Percentiles rank a stretch among this genome's conserved stretches.
These are phyloP conservation scores for Pinctada fucata DNA, from an alignment of 2,888 invertebrate species.

Conservation along the genomic window DNA sequence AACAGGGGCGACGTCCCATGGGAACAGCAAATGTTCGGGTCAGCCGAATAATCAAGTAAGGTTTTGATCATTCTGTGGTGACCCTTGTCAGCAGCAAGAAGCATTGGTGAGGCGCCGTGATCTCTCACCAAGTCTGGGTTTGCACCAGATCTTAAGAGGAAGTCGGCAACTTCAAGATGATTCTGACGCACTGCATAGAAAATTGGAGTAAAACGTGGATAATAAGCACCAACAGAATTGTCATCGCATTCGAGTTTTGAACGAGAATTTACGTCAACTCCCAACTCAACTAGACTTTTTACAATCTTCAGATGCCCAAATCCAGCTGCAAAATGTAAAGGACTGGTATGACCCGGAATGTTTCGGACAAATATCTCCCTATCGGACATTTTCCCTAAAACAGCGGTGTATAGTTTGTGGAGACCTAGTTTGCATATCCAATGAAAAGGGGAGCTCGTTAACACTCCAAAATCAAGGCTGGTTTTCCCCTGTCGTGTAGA, in stretches of 20 bases:
- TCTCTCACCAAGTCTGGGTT: slow-evolving; percentile 27
- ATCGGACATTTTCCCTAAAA: neutral
- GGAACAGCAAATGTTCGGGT: slow-evolving; percentile 27
- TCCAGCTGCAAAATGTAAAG: slow-evolving; percentile 23
- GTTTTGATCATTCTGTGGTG: slow-evolving; percentile 13
- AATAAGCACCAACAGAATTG: slow-evolving; percentile 14
- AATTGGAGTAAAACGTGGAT: slow-evolving; percentile 18
- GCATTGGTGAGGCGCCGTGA: slow-evolving; percentile 28
- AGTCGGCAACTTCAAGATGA: slow-evolving; percentile 16
- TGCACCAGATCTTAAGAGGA: slow-evolving; percentile 14
- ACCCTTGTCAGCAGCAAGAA: slow-evolving; percentile 24
- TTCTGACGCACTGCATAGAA: slow-evolving; percentile 27
- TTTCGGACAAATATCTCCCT: neutral
- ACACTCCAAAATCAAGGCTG: slow-evolving; percentile 6
- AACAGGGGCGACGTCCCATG: slow-evolving; percentile 33
- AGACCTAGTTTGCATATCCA: slow-evolving; percentile 18
- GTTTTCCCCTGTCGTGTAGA: slow-evolving; percentile 3
- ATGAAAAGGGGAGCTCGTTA: slow-evolving; percentile 11
- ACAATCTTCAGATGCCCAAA: slow-evolving; percentile 19
- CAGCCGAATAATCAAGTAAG: slow-evolving; percentile 5
- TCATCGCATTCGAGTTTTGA: slow-evolving; percentile 1
- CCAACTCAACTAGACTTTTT: neutral
- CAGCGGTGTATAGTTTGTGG: neutral
- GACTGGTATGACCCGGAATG: neutral
- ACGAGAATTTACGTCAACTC: slow-evolving; percentile 11